Conservation (phyloP, 2,888 invertebrate genomes). For the Hirtodrosophila histrioides region DNA sequence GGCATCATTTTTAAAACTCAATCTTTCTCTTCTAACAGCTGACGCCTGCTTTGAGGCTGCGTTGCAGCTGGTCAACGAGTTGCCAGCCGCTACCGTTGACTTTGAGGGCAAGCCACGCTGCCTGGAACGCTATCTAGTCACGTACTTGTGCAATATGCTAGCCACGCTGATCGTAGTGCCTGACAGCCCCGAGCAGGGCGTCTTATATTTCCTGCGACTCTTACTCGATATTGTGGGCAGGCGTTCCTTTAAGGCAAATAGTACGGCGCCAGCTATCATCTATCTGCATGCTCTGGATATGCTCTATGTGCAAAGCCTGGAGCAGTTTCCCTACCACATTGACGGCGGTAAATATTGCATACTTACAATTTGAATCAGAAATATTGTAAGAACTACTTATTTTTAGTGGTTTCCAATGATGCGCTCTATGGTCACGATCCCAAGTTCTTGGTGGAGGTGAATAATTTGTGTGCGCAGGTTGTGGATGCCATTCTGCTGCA, state of each 20-base stretch:
- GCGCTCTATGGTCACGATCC: slow-evolving; percentile 94
- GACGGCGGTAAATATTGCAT: slow-evolving; percentile 86
- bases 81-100: slow-evolving; percentile 88
- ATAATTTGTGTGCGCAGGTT: slow-evolving; percentile 90
- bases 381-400: neutral
- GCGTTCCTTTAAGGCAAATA: slow-evolving; percentile 89
- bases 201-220: slow-evolving; percentile 91
- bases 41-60: slow-evolving; percentile 97
- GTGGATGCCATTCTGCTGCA: slow-evolving; percentile 90
- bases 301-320: slow-evolving; percentile 91
- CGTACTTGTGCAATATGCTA: slow-evolving; percentile 90
- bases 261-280: slow-evolving; percentile 88
- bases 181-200: slow-evolving; percentile 95
- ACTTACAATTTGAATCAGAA: neutral
- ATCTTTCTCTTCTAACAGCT: slow-evolving; percentile 86
- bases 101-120: slow-evolving; percentile 91
- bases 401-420: slow-evolving; percentile 94
- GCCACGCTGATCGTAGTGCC: slow-evolving; percentile 94
- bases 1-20: neutral
- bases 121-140: slow-evolving; percentile 89
- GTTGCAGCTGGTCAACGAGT: slow-evolving; percentile 91
- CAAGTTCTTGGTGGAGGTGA: slow-evolving; percentile 92
- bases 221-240: slow-evolving; percentile 92
- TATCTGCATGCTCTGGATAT: slow-evolving; percentile 92
- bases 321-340: slow-evolving; percentile 93